A percentile compares a stretch with the other conserved stretches of the same genome.
Conservation (phyloP, 2,797 vertebrate species). For the Bovichtus diacanthus region DNA sequence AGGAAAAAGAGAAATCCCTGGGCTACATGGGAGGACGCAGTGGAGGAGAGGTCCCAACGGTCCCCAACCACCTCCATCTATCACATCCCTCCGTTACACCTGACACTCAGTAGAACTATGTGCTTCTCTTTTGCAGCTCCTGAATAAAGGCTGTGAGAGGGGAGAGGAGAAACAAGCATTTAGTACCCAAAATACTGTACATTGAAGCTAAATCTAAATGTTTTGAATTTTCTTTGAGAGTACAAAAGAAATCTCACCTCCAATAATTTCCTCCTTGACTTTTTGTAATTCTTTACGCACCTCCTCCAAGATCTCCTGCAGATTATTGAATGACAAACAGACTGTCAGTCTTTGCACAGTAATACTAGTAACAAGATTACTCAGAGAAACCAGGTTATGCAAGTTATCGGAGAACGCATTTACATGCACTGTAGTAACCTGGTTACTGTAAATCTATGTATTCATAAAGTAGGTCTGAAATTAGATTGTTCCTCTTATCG, state of each 20-base stretch:
- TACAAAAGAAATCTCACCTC: constrained; percentile 81
- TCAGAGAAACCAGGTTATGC: neutral
- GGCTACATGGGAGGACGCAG: constrained; percentile 68
- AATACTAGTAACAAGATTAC: neutral
- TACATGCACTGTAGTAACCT: neutral
- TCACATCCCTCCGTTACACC: constrained; percentile 68
- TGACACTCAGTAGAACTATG: constrained; percentile 81
- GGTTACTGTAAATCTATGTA: neutral
- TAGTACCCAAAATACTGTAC: neutral
- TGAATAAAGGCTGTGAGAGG: constrained; percentile 87
- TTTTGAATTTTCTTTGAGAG: neutral
- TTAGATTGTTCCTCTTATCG: too few relatives aligned
- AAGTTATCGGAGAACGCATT: too few relatives aligned
- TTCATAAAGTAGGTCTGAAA: neutral
- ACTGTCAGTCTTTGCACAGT: neutral
- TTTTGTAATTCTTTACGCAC: constrained; percentile 94
- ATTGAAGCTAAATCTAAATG: neutral
- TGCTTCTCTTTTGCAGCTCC: constrained; percentile 91
- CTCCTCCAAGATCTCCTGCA: constrained; percentile 93
- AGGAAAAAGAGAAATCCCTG: constrained; percentile 75
- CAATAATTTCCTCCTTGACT: constrained; percentile 95
- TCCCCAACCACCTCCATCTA: constrained; percentile 57
- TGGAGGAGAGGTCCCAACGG: constrained; percentile 52
- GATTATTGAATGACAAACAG: constrained; percentile 10
- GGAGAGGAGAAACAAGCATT: constrained; percentile 21